Percentiles rank a stretch among this genome's conserved stretches.
phyloP scores from a whole-genome alignment of 2,797 vertebrate species.

The Argya squamiceps region DNA sequence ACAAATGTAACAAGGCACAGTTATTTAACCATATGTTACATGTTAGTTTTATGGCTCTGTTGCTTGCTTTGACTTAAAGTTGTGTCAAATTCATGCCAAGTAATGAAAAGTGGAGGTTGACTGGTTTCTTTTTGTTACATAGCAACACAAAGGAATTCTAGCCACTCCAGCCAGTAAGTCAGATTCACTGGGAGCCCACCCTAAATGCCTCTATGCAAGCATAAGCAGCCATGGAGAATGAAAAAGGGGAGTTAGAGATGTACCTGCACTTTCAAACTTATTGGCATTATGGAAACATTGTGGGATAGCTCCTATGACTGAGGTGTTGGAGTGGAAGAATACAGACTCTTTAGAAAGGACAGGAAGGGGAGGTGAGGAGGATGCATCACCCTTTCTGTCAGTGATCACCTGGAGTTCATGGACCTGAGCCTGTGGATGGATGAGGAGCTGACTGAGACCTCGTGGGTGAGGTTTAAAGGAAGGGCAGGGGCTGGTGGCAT shows the following conservation, averaged over 20 bases:
- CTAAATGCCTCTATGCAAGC: neutral
- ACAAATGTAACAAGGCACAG: neutral
- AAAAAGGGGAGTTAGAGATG: neutral
- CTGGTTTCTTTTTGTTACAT: neutral
- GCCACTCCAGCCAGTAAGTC: neutral
- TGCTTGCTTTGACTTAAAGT: neutral
- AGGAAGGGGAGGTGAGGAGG: neutral
- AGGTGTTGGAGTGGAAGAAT: neutral
- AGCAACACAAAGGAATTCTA: neutral
- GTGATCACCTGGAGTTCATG: neutral
- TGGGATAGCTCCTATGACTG: neutral
- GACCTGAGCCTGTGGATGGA: neutral
- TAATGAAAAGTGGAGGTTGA: neutral
- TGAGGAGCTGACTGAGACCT: neutral
- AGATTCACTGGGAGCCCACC: neutral
- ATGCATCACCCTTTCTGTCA: neutral
- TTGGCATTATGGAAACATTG: fast-evolving
- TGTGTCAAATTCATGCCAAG: neutral
- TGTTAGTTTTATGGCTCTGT: neutral
- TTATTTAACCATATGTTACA: neutral
- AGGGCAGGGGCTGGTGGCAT: neutral
- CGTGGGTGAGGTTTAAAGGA: neutral
- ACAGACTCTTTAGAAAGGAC: neutral
- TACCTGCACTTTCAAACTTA: neutral
- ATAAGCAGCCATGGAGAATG: neutral